Conservation (phyloP, 2,888 invertebrate genomes). For the Macrosiphum euphorbiae region DNA sequence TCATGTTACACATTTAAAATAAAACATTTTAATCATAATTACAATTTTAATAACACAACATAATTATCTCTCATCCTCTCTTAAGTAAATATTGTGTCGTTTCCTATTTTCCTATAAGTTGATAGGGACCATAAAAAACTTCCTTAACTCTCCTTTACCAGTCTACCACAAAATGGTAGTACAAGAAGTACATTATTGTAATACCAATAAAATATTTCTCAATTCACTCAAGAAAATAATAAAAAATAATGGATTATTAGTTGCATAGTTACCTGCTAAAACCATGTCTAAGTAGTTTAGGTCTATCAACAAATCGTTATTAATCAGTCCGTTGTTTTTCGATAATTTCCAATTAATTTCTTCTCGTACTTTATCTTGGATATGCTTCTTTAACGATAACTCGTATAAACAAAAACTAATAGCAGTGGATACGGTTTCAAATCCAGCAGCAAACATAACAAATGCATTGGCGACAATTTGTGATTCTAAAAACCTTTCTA, state of each 20-base stretch:
- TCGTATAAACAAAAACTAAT: conserved; percentile 74
- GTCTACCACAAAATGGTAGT: neutral
- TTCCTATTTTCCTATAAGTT: neutral
- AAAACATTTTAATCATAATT: neutral
- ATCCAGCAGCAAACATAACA: conserved; percentile 76
- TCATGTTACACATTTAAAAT: neutral
- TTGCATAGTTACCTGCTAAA: conserved; percentile 71
- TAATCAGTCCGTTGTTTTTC: conserved; percentile 72
- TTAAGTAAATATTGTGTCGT: neutral
- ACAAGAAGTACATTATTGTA: neutral
- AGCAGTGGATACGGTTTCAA: conserved; percentile 77
- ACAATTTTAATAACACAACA: neutral
- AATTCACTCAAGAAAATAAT: neutral
- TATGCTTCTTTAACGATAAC: conserved; percentile 72
- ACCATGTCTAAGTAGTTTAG: conserved; percentile 75
- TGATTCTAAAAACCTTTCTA: conserved; percentile 71
- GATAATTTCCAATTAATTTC: conserved; percentile 71
- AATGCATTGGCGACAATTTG: conserved; percentile 74
- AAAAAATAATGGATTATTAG: neutral
- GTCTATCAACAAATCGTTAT: conserved; percentile 74
- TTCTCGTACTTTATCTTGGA: conserved; percentile 72
- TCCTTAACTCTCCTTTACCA: neutral
- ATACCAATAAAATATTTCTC: neutral
- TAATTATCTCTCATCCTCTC: neutral
- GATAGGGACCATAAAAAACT: neutral